Percentiles rank a stretch among this genome's conserved stretches.
Evolutionary conservation across 2,888 invertebrate genomes (phyloP).

Genomic region (Myathropa florea): DNA sequence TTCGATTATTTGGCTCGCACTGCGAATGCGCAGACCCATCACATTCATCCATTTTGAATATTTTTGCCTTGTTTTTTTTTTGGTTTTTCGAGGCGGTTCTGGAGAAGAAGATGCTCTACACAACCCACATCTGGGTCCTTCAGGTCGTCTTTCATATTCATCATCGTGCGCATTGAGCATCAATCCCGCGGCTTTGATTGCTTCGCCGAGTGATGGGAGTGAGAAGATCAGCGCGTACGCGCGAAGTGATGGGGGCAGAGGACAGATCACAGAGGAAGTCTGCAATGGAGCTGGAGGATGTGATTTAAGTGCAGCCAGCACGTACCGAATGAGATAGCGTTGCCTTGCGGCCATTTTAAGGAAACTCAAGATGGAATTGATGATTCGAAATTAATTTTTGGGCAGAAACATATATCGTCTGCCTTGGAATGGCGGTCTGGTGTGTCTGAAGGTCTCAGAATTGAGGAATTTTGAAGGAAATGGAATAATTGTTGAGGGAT

Average conservation of each 20-base stretch:
- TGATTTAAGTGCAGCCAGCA: constrained; percentile 55
- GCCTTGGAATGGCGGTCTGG: background rate
- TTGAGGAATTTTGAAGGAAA: too few species aligned
- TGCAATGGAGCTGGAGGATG: background rate
- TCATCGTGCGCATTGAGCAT: constrained; percentile 57
- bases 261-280: background rate
- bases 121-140: constrained; percentile 9
- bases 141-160: constrained; percentile 48
- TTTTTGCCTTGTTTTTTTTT: background rate
- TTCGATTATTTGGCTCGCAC: constrained; percentile 67
- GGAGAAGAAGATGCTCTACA: background rate
- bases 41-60: constrained; percentile 43
- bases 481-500: too few species aligned
- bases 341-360: constrained; percentile 57
- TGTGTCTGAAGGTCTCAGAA: too few species aligned
- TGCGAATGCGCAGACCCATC: constrained; percentile 45
- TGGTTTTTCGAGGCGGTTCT: constrained; percentile 60
- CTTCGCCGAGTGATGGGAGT: background rate
- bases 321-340: constrained; percentile 45
- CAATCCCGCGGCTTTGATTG: constrained; percentile 68
- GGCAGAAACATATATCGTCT: background rate
- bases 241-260: background rate
- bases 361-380: constrained; percentile 51
- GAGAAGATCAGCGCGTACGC: background rate
- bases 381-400: constrained; percentile 32